Evolutionary conservation across 1,140 invertebrate species (phyloP), one percentile per base, ranked within the genome.

Genomic region (Oryzaephilus surinamensis): DNA sequence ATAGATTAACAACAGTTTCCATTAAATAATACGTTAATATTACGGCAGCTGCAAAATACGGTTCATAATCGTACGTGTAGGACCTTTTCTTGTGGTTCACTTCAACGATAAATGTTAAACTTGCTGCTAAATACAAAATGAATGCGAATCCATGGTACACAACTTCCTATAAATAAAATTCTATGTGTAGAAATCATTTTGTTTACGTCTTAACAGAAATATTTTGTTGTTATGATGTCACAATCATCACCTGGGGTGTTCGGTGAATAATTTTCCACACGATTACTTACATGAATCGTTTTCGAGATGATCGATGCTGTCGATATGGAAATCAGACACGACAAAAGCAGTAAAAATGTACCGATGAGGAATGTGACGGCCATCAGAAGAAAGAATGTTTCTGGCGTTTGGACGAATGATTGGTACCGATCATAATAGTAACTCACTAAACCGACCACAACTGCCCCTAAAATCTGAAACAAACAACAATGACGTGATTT

Each of bases 201-300:
- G n/a, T n/a, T n/a, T n/a, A n/a, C n/a, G n/a, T n/a, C n/a, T n/a
- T n/a, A n/a, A n/a, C n/a, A n/a, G n/a, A n/a, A n/a, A n/a, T n/a
- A n/a, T n/a, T n/a, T n/a, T n/a, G n/a, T n/a, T n/a, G n/a, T n/a
- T n/a, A n/a, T n/a, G n/a, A n/a, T n/a, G n/a, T n/a, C n/a, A n/a
- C n/a, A n/a, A n/a, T n/a, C n/a, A n/a, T n/a, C n/a, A n/a, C n/a
- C n/a, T n/a, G n/a, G n/a, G n/a, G n/a, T n/a, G 13, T 14, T 17
- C 34, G 26, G 13, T 37, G 15, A 36, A 13, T 8, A 19, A 33
- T 8, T 27, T 5, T 12, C 17, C n/a, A n/a, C n/a, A n/a, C n/a
- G n/a, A n/a, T n/a, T 46, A 84, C 84, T 86, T 70, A 89, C 86
- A 55, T 82, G 86, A 41, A 84, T 74, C 3, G 84, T 88, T 67